A percentile compares a stretch with the other conserved stretches of the same genome.
phyloP scores from a whole-genome alignment of 2,888 invertebrate genomes.

The Dicyrtoma fusca region DNA sequence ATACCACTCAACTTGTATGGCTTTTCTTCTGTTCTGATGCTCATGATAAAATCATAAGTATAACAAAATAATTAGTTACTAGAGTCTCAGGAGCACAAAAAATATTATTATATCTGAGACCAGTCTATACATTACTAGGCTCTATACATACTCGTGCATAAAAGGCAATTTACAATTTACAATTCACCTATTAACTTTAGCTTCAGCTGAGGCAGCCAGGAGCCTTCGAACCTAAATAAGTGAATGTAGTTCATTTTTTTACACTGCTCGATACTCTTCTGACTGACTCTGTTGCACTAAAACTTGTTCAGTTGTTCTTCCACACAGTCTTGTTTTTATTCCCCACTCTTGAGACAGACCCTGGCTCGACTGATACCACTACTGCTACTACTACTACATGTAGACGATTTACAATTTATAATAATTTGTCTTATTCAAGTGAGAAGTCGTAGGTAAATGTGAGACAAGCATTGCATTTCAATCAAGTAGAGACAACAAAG shows the following conservation, averaged over 20 bases:
- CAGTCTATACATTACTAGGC: neutral
- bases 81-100: no score
- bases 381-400: no score
- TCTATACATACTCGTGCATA: neutral
- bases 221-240: slow-evolving; percentile 10
- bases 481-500: no score
- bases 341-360: neutral
- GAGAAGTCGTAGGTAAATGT: neutral
- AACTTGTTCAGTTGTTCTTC: no score
- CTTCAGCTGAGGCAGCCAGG: neutral
- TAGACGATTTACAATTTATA: neutral
- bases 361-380: no score
- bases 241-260: slow-evolving; percentile 31
- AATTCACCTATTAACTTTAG: neutral
- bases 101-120: no score
- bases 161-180: slow-evolving; percentile 5
- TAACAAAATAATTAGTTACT: no score
- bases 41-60: no score
- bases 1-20: no score
- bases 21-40: no score
- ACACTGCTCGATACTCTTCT: neutral
- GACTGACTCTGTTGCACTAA: neutral
- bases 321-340: slow-evolving; percentile 2
- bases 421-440: neutral
- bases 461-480: no score